Evolutionary conservation across 2,113 vertebrate species (phyloP).

Genomic region (Leucoraja erinaceus): DNA sequence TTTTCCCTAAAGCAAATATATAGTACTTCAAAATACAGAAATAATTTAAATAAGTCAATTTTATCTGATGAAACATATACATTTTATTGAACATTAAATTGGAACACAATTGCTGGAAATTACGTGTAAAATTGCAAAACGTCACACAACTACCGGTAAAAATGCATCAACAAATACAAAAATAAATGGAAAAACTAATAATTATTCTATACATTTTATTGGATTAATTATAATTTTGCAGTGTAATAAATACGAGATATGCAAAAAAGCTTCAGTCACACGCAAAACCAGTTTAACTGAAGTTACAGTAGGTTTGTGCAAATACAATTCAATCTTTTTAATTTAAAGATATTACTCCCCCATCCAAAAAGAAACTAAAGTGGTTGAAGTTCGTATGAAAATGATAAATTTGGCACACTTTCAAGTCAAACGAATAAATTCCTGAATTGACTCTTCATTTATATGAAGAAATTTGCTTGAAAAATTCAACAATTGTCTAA

Average conservation of each 20-base stretch:
- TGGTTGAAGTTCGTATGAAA: constrained; percentile 64
- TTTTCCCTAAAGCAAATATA: background rate
- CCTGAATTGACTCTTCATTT: constrained; percentile 41
- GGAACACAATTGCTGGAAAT: constrained; percentile 45
- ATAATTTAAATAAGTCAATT: background rate
- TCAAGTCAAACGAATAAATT: constrained; percentile 46
- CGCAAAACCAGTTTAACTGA: constrained; percentile 76
- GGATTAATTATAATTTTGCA: constrained; percentile 55
- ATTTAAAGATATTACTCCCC: constrained; percentile 45
- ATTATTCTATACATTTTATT: constrained; percentile 66
- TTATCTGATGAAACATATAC: constrained; percentile 32
- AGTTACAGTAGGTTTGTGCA: constrained; percentile 94
- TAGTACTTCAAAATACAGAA: background rate
- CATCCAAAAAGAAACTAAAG: constrained; percentile 58
- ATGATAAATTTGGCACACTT: constrained; percentile 77
- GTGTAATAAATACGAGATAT: constrained; percentile 83
- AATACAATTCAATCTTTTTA: constrained; percentile 54
- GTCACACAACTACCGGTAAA: constrained; percentile 63
- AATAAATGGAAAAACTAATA: constrained; percentile 64
- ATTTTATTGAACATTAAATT: constrained; percentile 28
- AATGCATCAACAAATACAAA: constrained; percentile 75
- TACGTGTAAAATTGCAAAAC: constrained; percentile 61
- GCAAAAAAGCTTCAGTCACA: constrained; percentile 91
- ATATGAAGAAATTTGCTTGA: constrained; percentile 19
- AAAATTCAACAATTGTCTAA: constrained; percentile 38